Percentiles rank a stretch among this genome's conserved stretches.
Evolutionary conservation across 2,888 invertebrate species (phyloP).

Genomic region (Teleiodes luculella): DNA sequence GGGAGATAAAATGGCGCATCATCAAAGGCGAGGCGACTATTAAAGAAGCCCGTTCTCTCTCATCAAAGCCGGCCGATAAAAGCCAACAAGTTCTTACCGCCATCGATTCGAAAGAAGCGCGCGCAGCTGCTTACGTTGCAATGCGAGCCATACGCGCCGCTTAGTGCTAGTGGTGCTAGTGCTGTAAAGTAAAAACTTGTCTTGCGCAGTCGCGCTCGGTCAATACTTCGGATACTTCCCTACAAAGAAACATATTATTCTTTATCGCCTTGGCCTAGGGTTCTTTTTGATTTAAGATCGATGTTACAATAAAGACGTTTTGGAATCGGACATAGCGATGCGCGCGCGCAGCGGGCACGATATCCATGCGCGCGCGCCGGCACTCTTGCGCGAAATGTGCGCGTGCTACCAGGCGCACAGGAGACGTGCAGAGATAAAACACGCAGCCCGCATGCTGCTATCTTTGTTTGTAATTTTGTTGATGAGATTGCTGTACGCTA

Average conservation of each 20-base stretch:
- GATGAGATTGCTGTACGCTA: background rate
- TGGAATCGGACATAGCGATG: constrained; percentile 15
- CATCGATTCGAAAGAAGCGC: constrained; percentile 3
- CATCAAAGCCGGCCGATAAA: constrained; percentile 7
- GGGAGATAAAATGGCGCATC: constrained; percentile 1
- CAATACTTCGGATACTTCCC: too few relatives aligned
- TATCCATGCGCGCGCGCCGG: constrained; percentile 61
- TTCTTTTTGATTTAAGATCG: background rate
- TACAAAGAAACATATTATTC: background rate
- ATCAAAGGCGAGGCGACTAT: constrained; percentile 4
- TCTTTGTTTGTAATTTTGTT: too few relatives aligned
- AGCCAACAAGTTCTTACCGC: background rate
- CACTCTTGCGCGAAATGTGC: constrained; percentile 76
- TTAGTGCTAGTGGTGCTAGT: background rate
- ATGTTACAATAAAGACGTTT: constrained; percentile 19
- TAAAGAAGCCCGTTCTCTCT: constrained; percentile 2
- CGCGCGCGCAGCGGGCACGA: constrained; percentile 61
- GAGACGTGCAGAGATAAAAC: constrained; percentile 8
- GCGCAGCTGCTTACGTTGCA: constrained; percentile 14
- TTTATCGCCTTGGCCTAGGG: background rate
- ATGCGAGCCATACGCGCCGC: constrained; percentile 17
- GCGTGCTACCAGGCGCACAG: constrained; percentile 62
- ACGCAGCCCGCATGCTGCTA: background rate
- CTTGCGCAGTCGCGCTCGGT: background rate
- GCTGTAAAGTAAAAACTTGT: background rate